These are phyloP conservation scores for Gymnogyps californianus DNA, from an alignment of 2,113 vertebrate species.

Conservation along the genomic window DNA sequence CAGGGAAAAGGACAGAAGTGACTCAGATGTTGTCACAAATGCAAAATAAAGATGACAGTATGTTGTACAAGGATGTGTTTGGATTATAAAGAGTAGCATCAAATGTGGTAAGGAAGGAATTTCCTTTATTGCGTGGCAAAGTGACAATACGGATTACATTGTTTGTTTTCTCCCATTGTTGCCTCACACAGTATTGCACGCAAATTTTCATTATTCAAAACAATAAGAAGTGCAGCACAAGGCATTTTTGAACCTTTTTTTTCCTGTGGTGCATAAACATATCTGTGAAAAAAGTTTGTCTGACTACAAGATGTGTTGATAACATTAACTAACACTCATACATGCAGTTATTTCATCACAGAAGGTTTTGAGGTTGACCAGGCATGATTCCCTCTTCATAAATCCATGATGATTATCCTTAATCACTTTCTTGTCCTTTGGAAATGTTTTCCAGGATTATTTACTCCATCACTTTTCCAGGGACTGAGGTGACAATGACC, in stretches of 20 bases:
- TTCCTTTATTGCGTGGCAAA: not conserved
- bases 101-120: not conserved
- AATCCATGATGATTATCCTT: not conserved
- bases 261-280: not conserved
- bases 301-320: not conserved
- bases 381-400: not conserved
- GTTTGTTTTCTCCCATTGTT: not conserved
- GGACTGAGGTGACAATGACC: not conserved
- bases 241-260: not conserved
- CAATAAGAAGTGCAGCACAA: not conserved
- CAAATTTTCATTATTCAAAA: not conserved
- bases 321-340: not conserved
- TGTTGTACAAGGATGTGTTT: not conserved
- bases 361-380: not conserved
- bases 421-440: not conserved
- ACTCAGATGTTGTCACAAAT: not conserved
- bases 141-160: not conserved
- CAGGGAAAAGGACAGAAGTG: not conserved
- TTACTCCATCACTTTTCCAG: not conserved
- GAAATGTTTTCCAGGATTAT: not conserved
- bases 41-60: not conserved
- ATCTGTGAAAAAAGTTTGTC: not conserved
- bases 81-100: not conserved
- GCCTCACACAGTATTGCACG: not conserved
- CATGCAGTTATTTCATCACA: not conserved